Conservation (phyloP, 1,140 invertebrate genomes). For the Aphelinus certus region DNA sequence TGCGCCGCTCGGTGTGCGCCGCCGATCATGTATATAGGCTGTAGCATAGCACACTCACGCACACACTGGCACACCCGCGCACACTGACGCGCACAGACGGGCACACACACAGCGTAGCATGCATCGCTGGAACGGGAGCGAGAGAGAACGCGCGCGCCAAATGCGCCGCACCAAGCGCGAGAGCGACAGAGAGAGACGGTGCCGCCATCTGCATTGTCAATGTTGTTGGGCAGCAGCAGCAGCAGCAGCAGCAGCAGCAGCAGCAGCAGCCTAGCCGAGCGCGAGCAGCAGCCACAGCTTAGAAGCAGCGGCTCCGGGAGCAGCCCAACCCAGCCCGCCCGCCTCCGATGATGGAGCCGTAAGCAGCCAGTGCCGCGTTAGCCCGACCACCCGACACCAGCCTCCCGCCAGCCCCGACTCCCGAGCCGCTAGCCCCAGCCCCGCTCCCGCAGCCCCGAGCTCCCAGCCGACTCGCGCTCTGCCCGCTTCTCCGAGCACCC, state of each 20-base stretch:
- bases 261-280: too few relatives aligned
- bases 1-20: slow-evolving; percentile 24
- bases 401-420: slow-evolving; percentile 10
- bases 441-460: too few relatives aligned
- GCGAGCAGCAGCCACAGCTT: slow-evolving; percentile 37
- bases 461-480: too few relatives aligned
- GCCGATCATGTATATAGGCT: not conserved
- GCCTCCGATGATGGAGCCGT: slow-evolving; percentile 61
- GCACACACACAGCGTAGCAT: too few relatives aligned
- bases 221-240: slow-evolving; percentile 69
- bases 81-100: too few relatives aligned
- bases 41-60: too few relatives aligned
- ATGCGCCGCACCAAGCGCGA: slow-evolving; percentile 11
- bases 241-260: slow-evolving; percentile 27
- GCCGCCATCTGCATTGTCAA: slow-evolving; percentile 76
- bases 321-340: slow-evolving; percentile 29
- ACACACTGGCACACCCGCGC: too few relatives aligned
- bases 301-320: not conserved
- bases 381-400: not conserved
- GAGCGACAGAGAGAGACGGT: slow-evolving; percentile 42
- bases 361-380: slow-evolving; percentile 41
- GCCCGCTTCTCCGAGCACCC: too few relatives aligned
- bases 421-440: not conserved
- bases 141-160: slow-evolving; percentile 43
- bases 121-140: slow-evolving; percentile 28